Base-by-base conservation (phyloP, 1,140 invertebrate genomes). In the Drosophila sproati region DNA sequence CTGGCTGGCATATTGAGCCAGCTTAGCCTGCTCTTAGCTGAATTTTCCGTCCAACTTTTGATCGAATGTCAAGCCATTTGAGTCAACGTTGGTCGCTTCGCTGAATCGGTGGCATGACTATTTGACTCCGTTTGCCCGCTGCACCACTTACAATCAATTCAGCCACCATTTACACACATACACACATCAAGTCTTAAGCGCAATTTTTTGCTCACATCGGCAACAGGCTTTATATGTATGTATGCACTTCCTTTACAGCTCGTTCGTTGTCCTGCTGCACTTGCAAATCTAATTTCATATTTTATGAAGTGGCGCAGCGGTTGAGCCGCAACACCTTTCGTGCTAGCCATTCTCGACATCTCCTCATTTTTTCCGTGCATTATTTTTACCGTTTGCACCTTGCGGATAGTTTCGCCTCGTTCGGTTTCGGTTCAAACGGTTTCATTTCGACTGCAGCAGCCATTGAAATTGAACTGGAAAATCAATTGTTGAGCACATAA, bases 251-350 rank as follows among this genome's bases (percentile, higher is more conserved):
- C 67, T 51, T 41, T 47, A 47, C 28, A 78, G 62, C 57, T 45
- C 56, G 39, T 45, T 60, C 57, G 70, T 39, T 67, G 52, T 66
- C 48, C 69, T 60, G 41, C 31, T 60, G 66, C 59, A 74, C 57
- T 81, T 86, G 82, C 76, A 87, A 87, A 87, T 87, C 83, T 87
- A 87, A 87, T 87, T 87, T 87, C 83, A 87, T 87, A 87, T 87
- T 87, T 87, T 89, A 88, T 88, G 83, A 88, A 88, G 85, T 88
- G 83, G 64, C 70, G 76, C 68, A 71, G 51, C 20, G 62, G 64
- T 71, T 67, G 57, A 37, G 28, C 59, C 47, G 68, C 73, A 34
- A 52, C 51, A 34, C 63, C 51, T 57, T 74, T 74, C 39, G 39
- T 41, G 41, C 29, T 31, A 64, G 52, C 52, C 60, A 63, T 57